phyloP scores from a whole-genome alignment of 1,140 invertebrate species.

The Caenorhabditis briggsae region DNA sequence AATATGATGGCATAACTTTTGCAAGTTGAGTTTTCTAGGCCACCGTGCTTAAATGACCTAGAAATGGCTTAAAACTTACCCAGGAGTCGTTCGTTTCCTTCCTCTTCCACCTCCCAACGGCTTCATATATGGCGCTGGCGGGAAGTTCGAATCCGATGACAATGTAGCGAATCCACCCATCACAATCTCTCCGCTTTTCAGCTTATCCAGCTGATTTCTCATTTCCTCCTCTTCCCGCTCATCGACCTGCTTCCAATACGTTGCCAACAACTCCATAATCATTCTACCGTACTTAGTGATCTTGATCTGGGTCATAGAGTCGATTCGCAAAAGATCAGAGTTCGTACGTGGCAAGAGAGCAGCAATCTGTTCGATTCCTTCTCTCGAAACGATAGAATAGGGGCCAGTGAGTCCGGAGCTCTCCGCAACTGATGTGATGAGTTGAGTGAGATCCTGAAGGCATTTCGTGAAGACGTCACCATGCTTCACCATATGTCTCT shows the following conservation, averaged over 20 bases:
- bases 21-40: too few species aligned
- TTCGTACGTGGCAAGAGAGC: slow-evolving; percentile 72
- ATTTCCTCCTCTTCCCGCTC: slow-evolving; percentile 61
- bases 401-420: slow-evolving; percentile 15
- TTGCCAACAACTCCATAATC: slow-evolving; percentile 64
- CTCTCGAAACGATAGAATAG: slow-evolving; percentile 56
- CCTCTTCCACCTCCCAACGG: slow-evolving; percentile 8
- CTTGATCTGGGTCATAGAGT: slow-evolving; percentile 69
- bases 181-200: slow-evolving; percentile 63
- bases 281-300: slow-evolving; percentile 62
- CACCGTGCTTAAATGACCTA: too few species aligned
- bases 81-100: background rate
- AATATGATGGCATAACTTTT: too few species aligned
- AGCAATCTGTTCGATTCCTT: slow-evolving; percentile 70
- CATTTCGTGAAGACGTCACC: slow-evolving; percentile 67
- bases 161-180: slow-evolving; percentile 61
- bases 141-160: background rate
- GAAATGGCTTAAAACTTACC: background rate
- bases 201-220: slow-evolving; percentile 59
- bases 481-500: slow-evolving; percentile 68
- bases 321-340: slow-evolving; percentile 69
- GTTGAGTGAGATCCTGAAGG: slow-evolving; percentile 60
- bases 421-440: slow-evolving; percentile 37
- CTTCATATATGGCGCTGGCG: slow-evolving; percentile 15
- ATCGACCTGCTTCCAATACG: slow-evolving; percentile 67